Evolutionary conservation across 2,888 invertebrate species (phyloP), one percentile per base, ranked within the genome.

Genomic region (Drosophila melanosoma): DNA sequence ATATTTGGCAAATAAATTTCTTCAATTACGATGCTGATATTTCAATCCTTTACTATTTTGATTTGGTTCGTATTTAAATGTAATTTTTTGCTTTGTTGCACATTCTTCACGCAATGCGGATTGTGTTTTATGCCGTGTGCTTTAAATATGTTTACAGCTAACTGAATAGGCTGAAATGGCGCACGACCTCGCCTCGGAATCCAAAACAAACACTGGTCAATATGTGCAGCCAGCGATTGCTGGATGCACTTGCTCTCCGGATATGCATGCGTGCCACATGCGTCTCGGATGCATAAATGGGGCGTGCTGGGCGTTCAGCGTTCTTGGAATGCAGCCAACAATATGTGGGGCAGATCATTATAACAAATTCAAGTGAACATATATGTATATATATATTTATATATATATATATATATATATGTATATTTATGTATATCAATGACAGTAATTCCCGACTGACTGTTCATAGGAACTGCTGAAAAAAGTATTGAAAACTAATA

Each of bases 141-240:
- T 60, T 60, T 72, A 29, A 17, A 45, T 42, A 29, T 45, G 51
- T n/a, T 33, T 42, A 58, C 58, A 45, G 57, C 61, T 68, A 56
- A 69, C 61, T 68, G 20, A 52, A 60, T 29, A 10, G 10, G 42
- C 15, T 60, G 36, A 67, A 76, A 60, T 78, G 77, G 77, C 81
- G 67, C 77, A 78, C 81, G 77, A 81, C 81, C 77, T 81, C 77
- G 66, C 56, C 48, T 17, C 42, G 11, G 64, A 58, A 74, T 36
- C 49, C 40, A 69, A 65, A 62, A 54, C 42, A 61, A 61, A 45
- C 32, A 51, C 33, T 40, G 33, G 60, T 20, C 40, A 53, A 38
- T 40, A 49, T 59, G 45, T 45, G 29, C 57, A 48, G 40, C 74
- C 32, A 48, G 32, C 20, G 40, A 20, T 40, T 26, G 35, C 72